Base-by-base conservation (phyloP, 2,113 vertebrate genomes). In the Cygnus buccinator region DNA sequence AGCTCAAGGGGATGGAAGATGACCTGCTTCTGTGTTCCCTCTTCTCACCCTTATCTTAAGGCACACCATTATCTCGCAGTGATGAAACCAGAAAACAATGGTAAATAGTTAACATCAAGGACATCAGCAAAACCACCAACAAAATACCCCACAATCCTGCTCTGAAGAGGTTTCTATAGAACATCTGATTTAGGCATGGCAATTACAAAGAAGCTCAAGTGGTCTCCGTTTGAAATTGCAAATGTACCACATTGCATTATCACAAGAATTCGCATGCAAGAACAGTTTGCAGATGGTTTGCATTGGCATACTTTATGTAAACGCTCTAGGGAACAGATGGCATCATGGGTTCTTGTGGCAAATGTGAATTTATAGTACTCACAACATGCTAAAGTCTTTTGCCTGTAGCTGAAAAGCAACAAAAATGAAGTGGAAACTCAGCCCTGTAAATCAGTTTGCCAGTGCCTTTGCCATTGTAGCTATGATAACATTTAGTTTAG, bases 311-410 rank as follows among this genome's bases (percentile, higher is more conserved):
- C 84, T 97, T 97, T 97, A 97, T 94, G 96, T 90, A 97, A 94
- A 97, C 91, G 95, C 98, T 98, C 96, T 62, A 89, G 95, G 89
- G 96, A 98, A 95, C 98, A 98, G 97, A 98, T 98, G 97, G 97
- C 94, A 96, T 97, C 88, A 41, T 92, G 91, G 93, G 76, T 22
- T 96, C 96, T 97, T 90, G 82, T 93, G 97, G 95, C 96, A 97
- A 97, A 96, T 95, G 94, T 93, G 93, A 97, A 97, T 98, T 97
- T 97, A 96, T 96, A 95, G 94, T 16, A 3, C 74, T 90, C 79
- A 66, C 95, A 84, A 95, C 57, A 85, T 87, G 84, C 81, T 95
- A 82, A 96, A 97, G 89, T 85, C 77, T 97, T 92, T 96, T 97
- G 87, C 88, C 92, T 93, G 89, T 96, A 97, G 96, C 97, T 96